phyloP scores from a whole-genome alignment of 1,140 invertebrate genomes.

The Portunus trituberculatus region DNA sequence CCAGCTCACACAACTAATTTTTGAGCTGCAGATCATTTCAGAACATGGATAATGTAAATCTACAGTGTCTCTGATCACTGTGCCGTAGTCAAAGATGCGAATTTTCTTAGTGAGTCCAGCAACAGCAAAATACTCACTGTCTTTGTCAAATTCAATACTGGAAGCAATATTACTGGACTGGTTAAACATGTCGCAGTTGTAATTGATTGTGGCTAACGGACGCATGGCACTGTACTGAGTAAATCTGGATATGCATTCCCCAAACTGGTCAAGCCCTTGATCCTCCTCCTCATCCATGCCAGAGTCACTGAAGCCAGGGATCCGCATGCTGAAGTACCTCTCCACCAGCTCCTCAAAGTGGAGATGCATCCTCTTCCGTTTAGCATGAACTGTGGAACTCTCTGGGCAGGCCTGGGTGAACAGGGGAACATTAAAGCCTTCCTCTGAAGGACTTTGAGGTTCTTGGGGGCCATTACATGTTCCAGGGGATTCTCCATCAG shows the following conservation, averaged over 20 bases:
- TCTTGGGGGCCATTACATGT: conserved; percentile 54
- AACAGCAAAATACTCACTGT: conserved; percentile 97
- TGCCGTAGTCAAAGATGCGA: conserved; percentile 95
- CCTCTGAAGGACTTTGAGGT: conserved; percentile 49
- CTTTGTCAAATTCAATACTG: conserved; percentile 98
- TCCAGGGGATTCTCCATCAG: conserved; percentile 63
- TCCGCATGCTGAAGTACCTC: conserved; percentile 90
- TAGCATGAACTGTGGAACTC: conserved; percentile 83
- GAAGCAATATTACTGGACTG: conserved; percentile 94
- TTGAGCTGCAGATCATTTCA: conserved; percentile 96
- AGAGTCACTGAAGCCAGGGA: conserved; percentile 84
- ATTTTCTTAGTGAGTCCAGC: conserved; percentile 98
- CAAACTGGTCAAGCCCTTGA: conserved; percentile 85
- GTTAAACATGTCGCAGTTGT: conserved; percentile 93
- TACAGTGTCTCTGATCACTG: conserved; percentile 90
- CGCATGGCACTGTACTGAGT: conserved; percentile 90
- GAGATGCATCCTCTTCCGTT: conserved; percentile 88
- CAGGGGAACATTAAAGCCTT: conserved; percentile 72
- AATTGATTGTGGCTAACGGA: conserved; percentile 92
- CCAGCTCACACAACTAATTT: conserved; percentile 97
- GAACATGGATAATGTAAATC: conserved; percentile 95
- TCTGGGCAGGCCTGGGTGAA: conserved; percentile 59
- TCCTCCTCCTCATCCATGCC: conserved; percentile 78
- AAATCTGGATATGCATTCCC: conserved; percentile 93
- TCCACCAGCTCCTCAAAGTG: conserved; percentile 95